Evolutionary conservation across 2,888 invertebrate species (phyloP), one percentile per base, ranked within the genome.

Genomic region (Camptogramma bilineatum): DNA sequence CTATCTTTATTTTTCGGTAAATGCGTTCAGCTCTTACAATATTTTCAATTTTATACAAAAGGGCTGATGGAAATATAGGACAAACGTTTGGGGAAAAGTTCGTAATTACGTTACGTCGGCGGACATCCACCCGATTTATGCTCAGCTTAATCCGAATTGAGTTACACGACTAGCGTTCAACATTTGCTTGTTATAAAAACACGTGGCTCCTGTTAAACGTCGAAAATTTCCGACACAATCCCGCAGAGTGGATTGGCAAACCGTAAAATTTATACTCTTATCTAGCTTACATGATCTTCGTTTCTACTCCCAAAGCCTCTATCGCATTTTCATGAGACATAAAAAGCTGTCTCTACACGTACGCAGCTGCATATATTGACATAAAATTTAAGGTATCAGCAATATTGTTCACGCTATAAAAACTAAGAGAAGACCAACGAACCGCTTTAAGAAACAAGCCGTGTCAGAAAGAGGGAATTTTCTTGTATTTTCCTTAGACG

Each of bases 401-500:
- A 82, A 80, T 84, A 83, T 82, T 74, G 71, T 75, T 76, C 69
- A 71, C 71, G 73, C 80, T 84, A 81, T 83, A 86, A 85, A 86
- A 86, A 85, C 81, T 85, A 82, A 80, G 79, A 73, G 66, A 70
- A 73, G 77, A 81, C 81, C 79, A 81, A 77, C 78, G 77, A 76
- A 71, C 80, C 78, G 77, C 81, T 79, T 83, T 81, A 76, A 77
- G 81, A 82, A 85, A 85, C 82, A 84, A 82, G 83, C 84, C 81
- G 73, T 83, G 87, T 88, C 85, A 86, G 84, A 78, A 69, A 75
- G 78, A 80, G 80, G 83, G 79, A 83, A 81, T 84, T 82, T 83
- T 80, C 85, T 81, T 86, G 83, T 88, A 85, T 89, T 88, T 85
- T 84, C 84, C 79, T 82, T 80, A 66, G 82, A 78, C 84, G 84